phyloP scores from a whole-genome alignment of 2,113 vertebrate genomes.

The Pelecanus crispus region DNA sequence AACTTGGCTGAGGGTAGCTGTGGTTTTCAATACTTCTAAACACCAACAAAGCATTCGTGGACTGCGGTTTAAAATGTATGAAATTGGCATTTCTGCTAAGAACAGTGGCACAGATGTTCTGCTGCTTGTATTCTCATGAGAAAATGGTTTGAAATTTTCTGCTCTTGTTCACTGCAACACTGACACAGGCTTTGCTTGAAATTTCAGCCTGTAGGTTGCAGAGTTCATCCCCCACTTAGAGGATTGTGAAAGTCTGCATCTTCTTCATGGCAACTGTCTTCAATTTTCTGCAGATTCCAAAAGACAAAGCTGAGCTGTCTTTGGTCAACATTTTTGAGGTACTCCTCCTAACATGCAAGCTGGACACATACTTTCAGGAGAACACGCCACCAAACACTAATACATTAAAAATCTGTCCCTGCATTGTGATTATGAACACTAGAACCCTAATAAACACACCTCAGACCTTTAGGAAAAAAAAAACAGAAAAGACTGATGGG shows the following conservation, averaged over 20 bases:
- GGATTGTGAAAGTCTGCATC: slow-evolving; percentile 2
- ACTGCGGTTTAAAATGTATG: not conserved
- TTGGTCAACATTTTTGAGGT: not conserved
- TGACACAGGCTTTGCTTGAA: not conserved
- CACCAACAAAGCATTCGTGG: not conserved
- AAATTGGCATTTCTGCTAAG: not conserved
- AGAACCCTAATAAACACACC: not conserved
- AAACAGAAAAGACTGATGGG: not conserved
- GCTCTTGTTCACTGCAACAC: not conserved
- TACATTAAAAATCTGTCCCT: not conserved
- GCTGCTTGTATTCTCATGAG: not conserved
- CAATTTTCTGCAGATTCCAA: not conserved
- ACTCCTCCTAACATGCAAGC: not conserved
- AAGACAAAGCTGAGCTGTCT: not conserved
- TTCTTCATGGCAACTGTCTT: not conserved
- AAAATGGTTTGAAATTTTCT: not conserved
- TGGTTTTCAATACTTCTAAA: not conserved
- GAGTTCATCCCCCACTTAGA: not conserved
- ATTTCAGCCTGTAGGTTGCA: not conserved
- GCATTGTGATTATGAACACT: not conserved
- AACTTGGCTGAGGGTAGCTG: not conserved
- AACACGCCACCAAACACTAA: not conserved
- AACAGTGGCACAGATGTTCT: not conserved
- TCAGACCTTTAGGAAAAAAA: not conserved
- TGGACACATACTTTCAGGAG: not conserved